phyloP scores from a whole-genome alignment of 2,113 vertebrate genomes.

The Calidris pugnax region DNA sequence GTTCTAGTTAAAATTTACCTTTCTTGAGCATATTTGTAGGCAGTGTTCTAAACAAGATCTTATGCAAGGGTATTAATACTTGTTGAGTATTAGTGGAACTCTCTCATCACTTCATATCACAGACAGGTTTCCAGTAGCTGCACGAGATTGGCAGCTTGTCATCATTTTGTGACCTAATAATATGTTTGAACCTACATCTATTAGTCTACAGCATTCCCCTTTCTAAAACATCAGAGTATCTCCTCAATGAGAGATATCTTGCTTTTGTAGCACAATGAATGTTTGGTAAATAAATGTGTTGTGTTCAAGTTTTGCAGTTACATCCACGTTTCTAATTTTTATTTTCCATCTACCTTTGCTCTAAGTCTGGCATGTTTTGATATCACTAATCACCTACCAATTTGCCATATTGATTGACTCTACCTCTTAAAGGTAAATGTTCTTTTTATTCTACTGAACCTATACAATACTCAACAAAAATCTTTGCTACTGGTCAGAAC shows the following conservation, averaged over 20 bases:
- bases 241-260: neutral
- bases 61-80: neutral
- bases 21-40: neutral
- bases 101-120: neutral
- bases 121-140: neutral
- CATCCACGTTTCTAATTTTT: neutral
- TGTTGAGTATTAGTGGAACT: neutral
- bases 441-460: neutral
- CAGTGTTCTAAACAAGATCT: neutral
- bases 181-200: neutral
- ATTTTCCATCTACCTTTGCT: neutral
- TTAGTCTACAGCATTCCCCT: neutral
- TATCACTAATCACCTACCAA: neutral
- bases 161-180: neutral
- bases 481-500: neutral
- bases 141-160: neutral
- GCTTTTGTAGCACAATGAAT: neutral
- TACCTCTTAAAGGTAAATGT: neutral
- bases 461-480: neutral
- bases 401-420: neutral
- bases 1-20: neutral
- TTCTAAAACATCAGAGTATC: neutral
- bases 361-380: neutral
- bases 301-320: neutral
- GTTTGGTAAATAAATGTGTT: neutral